A percentile compares a stretch with the other conserved stretches of the same genome.
These are phyloP conservation scores for Syrmaticus mikado DNA, from an alignment of 2,113 vertebrate genomes.

Conservation along the genomic window DNA sequence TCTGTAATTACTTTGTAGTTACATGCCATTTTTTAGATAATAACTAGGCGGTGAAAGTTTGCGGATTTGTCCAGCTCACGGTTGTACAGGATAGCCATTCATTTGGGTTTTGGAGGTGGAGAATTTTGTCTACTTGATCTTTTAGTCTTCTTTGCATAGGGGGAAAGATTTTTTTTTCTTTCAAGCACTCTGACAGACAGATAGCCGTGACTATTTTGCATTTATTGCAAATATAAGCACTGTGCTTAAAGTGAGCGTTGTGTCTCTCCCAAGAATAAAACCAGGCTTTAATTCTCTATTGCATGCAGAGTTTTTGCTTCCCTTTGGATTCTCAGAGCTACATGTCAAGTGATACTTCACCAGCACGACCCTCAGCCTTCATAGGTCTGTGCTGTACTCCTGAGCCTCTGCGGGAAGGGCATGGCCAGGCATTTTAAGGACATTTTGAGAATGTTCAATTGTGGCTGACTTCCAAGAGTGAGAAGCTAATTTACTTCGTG, in stretches of 20 bases:
- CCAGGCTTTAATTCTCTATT: not conserved
- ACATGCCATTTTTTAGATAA: conserved; percentile 41
- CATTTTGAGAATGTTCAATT: not conserved
- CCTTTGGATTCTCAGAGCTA: not conserved
- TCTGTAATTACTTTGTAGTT: conserved; percentile 62
- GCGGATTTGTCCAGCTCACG: conserved; percentile 6
- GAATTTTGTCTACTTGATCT: not conserved
- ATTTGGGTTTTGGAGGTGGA: not conserved
- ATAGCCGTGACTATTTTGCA: rapidly evolving
- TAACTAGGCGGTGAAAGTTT: conserved; percentile 15
- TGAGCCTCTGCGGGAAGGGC: not conserved
- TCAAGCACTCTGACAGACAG: not conserved
- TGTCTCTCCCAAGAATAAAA: not conserved
- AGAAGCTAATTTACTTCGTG: not conserved
- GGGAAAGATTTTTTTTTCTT: not conserved
- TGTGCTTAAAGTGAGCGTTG: not conserved
- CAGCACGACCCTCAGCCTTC: not conserved
- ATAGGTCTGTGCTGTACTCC: not conserved
- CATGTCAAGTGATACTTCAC: not conserved
- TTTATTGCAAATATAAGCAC: not conserved
- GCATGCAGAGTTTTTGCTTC: not conserved
- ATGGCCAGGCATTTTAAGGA: not conserved
- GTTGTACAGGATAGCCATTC: not conserved
- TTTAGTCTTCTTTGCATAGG: not conserved
- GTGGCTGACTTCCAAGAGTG: not conserved